These are phyloP conservation scores for Centropus bengalensis DNA, from an alignment of 2,113 vertebrate genomes.

Conservation along the genomic window DNA sequence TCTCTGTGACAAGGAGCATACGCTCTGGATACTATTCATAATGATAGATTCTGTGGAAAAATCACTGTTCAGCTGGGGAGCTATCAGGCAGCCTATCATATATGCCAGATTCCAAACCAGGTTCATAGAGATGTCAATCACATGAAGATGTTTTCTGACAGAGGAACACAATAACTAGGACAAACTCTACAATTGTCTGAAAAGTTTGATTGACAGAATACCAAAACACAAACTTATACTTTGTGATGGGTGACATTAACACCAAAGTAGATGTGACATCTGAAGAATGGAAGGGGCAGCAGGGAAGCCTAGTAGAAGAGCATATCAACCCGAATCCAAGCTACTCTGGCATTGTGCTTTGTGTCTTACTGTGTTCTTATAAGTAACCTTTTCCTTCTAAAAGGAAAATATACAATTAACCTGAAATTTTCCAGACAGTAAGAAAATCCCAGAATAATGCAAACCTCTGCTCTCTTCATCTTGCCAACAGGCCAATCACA, in stretches of 20 bases:
- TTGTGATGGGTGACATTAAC: conserved; percentile 55
- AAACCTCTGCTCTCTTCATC: not conserved
- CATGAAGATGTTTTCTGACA: conserved; percentile 56
- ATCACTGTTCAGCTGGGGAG: not conserved
- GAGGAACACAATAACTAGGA: conserved; percentile 55
- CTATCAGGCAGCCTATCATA: conserved; percentile 37
- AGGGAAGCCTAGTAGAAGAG: conserved; percentile 36
- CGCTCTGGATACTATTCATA: not conserved
- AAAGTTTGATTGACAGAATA: conserved; percentile 70
- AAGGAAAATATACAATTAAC: not conserved
- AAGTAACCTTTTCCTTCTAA: not conserved
- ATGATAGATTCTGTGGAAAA: conserved; percentile 28
- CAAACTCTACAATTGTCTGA: conserved; percentile 58
- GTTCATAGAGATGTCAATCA: conserved; percentile 63
- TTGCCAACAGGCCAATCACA: not conserved
- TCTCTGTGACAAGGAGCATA: not conserved
- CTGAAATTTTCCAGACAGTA: not conserved
- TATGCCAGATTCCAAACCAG: conserved; percentile 57
- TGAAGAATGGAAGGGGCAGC: conserved; percentile 50
- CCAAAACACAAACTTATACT: conserved; percentile 66
- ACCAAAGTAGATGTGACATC: conserved; percentile 49
- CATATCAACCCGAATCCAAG: not conserved
- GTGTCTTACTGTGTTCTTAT: not conserved
- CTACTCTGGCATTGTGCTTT: not conserved
- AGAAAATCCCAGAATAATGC: not conserved